These are phyloP conservation scores for Callimorpha dominula DNA, from an alignment of 2,888 invertebrate genomes.

Conservation along the genomic window DNA sequence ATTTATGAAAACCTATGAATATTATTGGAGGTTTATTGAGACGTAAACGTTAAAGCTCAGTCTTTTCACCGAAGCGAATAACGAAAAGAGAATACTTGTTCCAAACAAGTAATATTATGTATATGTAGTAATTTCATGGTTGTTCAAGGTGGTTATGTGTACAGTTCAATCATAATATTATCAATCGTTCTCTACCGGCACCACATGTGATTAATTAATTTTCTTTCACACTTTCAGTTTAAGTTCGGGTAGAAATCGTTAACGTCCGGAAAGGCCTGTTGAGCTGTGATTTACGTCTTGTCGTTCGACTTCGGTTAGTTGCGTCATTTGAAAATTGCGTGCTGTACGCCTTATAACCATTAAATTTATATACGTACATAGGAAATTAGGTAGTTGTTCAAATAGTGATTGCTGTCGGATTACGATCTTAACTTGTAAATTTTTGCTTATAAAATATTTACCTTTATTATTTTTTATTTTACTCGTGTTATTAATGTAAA, in stretches of 20 bases:
- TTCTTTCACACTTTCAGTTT: conserved; percentile 82
- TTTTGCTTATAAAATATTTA: conserved; percentile 61
- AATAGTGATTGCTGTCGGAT: conserved; percentile 76
- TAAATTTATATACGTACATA: conserved; percentile 81
- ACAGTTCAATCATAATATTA: conserved; percentile 4
- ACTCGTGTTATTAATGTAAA: conserved; percentile 53
- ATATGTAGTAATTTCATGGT: neutral
- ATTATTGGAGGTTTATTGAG: too few relatives aligned
- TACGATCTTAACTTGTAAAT: conserved; percentile 69
- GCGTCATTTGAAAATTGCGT: conserved; percentile 82
- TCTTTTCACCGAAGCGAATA: too few relatives aligned
- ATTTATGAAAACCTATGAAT: too few relatives aligned
- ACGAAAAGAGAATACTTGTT: too few relatives aligned
- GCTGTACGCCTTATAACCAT: conserved; percentile 76
- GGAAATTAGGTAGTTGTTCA: conserved; percentile 82
- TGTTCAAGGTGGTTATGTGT: neutral
- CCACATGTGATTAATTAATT: conserved; percentile 83
- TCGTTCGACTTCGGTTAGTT: conserved; percentile 73
- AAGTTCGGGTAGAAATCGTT: conserved; percentile 80
- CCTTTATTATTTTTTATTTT: conserved; percentile 49
- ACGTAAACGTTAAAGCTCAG: too few relatives aligned
- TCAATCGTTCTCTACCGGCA: conserved; percentile 46
- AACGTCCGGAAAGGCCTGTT: conserved; percentile 83
- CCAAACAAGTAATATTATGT: too few relatives aligned
- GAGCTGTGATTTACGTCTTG: conserved; percentile 82